These are phyloP conservation scores for Drosophila pegasa DNA, from an alignment of 2,888 invertebrate genomes.

Conservation along the genomic window DNA sequence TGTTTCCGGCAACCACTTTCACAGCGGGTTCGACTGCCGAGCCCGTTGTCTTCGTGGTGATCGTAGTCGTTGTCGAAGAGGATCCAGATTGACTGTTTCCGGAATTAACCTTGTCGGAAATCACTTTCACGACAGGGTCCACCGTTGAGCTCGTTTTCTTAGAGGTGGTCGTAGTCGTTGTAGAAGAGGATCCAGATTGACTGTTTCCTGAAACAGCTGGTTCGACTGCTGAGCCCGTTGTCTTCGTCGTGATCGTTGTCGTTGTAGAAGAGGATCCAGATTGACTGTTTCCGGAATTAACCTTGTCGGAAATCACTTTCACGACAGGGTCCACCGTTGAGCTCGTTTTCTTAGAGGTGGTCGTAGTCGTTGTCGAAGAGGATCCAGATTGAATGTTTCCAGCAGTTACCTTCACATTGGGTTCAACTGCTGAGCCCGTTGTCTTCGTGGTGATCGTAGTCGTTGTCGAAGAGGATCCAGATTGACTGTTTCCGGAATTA, in stretches of 20 bases:
- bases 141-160: neutral
- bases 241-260: neutral
- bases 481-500: neutral
- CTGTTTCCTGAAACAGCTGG: neutral
- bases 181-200: slow-evolving; percentile 4
- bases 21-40: neutral
- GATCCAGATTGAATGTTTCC: neutral
- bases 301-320: neutral
- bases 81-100: neutral
- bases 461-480: neutral
- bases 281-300: neutral
- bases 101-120: too few species aligned
- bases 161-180: neutral
- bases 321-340: neutral
- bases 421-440: neutral
- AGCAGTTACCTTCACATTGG: neutral
- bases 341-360: neutral
- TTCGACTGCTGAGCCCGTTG: neutral
- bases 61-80: slow-evolving; percentile 2
- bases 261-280: neutral
- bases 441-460: neutral
- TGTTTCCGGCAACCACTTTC: neutral
- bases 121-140: neutral
- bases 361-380: slow-evolving; percentile 23
- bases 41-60: neutral